Evolutionary conservation across 1,140 invertebrate species (phyloP).

Genomic region (Leptopilina clavipes): DNA sequence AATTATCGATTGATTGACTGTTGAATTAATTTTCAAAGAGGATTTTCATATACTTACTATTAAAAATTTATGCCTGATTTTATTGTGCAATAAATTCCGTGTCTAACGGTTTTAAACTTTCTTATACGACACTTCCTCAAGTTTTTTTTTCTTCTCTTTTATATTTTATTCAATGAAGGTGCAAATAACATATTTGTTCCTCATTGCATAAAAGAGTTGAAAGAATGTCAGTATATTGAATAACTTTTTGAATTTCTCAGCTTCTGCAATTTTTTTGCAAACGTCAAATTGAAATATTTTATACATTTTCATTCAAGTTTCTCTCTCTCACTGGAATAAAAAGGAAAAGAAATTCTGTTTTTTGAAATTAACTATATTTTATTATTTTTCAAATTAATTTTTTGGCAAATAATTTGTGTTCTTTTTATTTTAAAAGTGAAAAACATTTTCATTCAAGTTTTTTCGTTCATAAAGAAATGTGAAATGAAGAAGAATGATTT

Average conservation of each 20-base stretch:
- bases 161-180: not conserved
- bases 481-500: not conserved
- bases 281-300: not conserved
- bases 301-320: not conserved
- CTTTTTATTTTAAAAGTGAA: not conserved
- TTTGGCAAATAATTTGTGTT: too few species aligned
- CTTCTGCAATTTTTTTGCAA: not conserved
- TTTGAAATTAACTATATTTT: too few species aligned
- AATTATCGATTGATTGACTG: too few species aligned
- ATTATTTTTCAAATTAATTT: too few species aligned
- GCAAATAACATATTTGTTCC: conserved; percentile 11
- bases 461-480: not conserved
- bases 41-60: not conserved
- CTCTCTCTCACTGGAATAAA: not conserved
- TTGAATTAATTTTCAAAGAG: not conserved
- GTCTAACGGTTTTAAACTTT: conserved; percentile 6
- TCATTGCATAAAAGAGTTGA: not conserved
- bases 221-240: not conserved
- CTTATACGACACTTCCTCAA: not conserved
- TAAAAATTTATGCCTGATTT: not conserved
- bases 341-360: too few species aligned
- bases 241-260: not conserved
- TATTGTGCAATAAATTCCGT: not conserved
- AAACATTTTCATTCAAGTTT: not conserved
- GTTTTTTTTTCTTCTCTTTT: not conserved